phyloP scores from a whole-genome alignment of 2,797 vertebrate species.

The Florisuga fusca region DNA sequence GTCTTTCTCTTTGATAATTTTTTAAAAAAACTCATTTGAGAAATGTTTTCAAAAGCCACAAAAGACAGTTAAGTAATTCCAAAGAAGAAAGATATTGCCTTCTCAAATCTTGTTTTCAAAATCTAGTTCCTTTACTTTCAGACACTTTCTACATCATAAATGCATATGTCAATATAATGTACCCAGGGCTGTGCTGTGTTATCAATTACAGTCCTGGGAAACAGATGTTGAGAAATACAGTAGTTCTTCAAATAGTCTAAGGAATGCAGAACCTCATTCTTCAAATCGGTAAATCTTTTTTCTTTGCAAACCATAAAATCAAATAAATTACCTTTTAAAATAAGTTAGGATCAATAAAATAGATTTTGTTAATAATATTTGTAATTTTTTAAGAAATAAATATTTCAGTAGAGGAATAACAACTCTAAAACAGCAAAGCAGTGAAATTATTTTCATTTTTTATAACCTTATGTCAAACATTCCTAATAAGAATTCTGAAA shows the following conservation, averaged over 20 bases:
- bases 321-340: neutral
- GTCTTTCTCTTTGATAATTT: neutral
- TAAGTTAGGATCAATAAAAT: neutral
- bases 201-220: neutral
- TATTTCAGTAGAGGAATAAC: neutral
- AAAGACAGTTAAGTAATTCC: neutral
- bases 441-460: neutral
- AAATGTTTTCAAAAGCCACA: neutral
- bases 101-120: accelerated
- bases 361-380: neutral
- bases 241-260: neutral
- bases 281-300: neutral
- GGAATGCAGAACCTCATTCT: neutral
- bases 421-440: neutral
- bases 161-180: neutral
- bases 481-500: neutral
- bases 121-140: neutral
- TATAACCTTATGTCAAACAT: neutral
- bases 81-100: neutral
- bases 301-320: neutral
- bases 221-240: neutral
- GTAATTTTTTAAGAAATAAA: neutral
- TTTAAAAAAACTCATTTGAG: neutral
- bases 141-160: neutral
- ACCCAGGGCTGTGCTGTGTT: neutral